These are phyloP conservation scores for Anabacerthia variegaticeps DNA, from an alignment of 2,797 vertebrate genomes.

Conservation along the genomic window DNA sequence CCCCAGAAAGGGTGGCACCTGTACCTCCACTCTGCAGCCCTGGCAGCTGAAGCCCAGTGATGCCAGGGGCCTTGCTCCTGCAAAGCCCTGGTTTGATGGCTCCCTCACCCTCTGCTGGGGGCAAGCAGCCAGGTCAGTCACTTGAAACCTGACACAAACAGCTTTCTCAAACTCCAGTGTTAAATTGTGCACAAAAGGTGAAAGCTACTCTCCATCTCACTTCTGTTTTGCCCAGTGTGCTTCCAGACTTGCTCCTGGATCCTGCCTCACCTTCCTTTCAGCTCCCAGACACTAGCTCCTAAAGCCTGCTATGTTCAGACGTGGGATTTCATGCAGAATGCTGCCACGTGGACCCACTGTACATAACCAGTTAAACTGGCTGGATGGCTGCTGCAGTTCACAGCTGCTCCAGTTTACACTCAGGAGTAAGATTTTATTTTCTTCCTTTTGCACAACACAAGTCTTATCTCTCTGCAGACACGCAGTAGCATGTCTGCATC, in stretches of 20 bases:
- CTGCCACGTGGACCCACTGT: background rate
- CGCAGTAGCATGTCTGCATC: background rate
- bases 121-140: background rate
- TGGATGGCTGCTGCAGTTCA: background rate
- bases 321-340: background rate
- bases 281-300: background rate
- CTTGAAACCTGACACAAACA: background rate
- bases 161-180: background rate
- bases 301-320: background rate
- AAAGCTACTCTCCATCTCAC: background rate
- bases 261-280: background rate
- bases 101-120: background rate
- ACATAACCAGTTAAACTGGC: background rate
- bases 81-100: background rate
- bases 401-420: background rate
- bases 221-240: background rate
- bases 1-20: fast-evolving
- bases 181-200: background rate
- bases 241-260: background rate
- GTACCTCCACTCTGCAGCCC: background rate
- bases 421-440: background rate
- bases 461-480: background rate
- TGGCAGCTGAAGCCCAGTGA: background rate
- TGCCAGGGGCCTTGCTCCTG: background rate
- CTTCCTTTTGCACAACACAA: constrained; percentile 16